A percentile compares a stretch with the other conserved stretches of the same genome.
These are phyloP conservation scores for Proteles cristata DNA, from an alignment of 2,113 vertebrate species.

Conservation along the genomic window DNA sequence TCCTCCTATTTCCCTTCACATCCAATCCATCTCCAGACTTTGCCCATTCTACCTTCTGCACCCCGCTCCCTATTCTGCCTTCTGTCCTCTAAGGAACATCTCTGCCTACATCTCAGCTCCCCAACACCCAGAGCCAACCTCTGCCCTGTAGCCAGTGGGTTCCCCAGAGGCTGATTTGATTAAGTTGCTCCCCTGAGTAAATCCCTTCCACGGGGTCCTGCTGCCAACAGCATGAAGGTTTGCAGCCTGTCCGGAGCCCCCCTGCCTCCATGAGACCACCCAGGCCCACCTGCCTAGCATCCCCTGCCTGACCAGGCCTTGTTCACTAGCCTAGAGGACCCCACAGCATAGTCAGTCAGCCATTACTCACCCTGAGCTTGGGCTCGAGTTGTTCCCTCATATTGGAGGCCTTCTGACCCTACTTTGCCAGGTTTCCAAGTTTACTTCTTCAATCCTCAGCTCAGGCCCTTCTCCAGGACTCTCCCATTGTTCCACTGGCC, in stretches of 20 bases:
- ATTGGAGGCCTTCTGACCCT: not conserved
- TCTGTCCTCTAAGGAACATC: not conserved
- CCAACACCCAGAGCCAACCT: not conserved
- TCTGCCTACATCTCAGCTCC: not conserved
- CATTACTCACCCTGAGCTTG: not conserved
- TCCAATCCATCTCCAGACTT: rapidly evolving
- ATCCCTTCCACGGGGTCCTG: not conserved
- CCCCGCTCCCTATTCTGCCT: not conserved
- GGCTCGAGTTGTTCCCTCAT: not conserved
- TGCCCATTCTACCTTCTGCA: too few species aligned
- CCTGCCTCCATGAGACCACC: not conserved
- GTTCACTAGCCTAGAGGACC: too few species aligned
- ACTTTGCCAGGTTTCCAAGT: not conserved
- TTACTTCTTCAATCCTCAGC: not conserved
- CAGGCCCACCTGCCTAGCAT: not conserved
- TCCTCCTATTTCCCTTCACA: not conserved
- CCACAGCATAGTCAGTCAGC: rapidly evolving
- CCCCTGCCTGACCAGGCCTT: not conserved
- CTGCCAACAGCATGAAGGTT: not conserved
- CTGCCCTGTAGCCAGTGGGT: rapidly evolving
- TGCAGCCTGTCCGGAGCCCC: too few species aligned
- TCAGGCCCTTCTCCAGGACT: not conserved
- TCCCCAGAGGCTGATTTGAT: too few species aligned
- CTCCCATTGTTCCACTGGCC: not conserved
- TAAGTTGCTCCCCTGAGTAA: not conserved